Conservation (phyloP, 2,113 vertebrate species). For the Paramisgurnus dabryanus region DNA sequence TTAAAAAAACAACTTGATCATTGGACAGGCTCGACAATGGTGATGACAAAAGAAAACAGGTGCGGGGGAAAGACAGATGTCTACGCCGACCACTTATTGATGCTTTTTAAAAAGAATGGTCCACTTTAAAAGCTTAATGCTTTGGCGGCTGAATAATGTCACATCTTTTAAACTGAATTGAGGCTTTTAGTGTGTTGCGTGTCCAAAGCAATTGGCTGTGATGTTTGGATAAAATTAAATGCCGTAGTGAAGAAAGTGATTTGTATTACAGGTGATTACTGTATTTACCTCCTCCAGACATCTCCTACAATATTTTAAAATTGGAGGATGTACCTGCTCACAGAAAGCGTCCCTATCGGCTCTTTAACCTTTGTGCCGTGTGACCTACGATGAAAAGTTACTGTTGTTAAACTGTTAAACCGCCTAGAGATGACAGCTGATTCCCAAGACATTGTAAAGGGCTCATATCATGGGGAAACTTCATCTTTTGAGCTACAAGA, state of each 20-base stretch:
- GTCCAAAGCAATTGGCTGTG: not conserved
- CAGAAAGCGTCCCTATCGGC: not conserved
- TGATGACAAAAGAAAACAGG: not conserved
- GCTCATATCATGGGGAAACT: not conserved
- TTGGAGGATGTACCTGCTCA: not conserved
- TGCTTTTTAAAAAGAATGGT: not conserved
- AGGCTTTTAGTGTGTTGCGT: not conserved
- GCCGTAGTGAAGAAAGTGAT: not conserved
- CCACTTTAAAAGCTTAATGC: conserved; percentile 4
- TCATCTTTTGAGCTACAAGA: not conserved
- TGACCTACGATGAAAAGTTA: conserved; percentile 1
- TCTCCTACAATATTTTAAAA: not conserved
- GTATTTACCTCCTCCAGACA: not conserved
- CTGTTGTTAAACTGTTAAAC: not conserved
- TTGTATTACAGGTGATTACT: not conserved
- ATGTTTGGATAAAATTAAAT: not conserved
- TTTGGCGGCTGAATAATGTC: not conserved
- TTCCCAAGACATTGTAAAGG: conserved; percentile 8
- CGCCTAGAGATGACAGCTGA: conserved; percentile 17
- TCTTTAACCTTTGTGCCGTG: conserved; percentile 20
- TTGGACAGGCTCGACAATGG: not conserved
- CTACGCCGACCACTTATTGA: not conserved
- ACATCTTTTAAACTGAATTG: not conserved
- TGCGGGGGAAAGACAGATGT: too few species aligned
- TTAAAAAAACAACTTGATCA: not conserved